Evolutionary conservation across 2,113 vertebrate genomes (phyloP).

Genomic region (Xenopus tropicalis): UCB_Xtro_10.0 CM004447.2:94064001-94064500

Average conservation of each 20-base stretch:
- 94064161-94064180: neutral
- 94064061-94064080: slow-evolving; percentile 3
- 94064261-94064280: slow-evolving; percentile 7
- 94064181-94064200: neutral
- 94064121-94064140: neutral
- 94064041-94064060: neutral
- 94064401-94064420: slow-evolving; percentile 19
- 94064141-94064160: neutral
- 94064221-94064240: too few species aligned
- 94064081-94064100: neutral
- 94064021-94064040: neutral
- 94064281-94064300: slow-evolving; percentile 1
- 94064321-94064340: slow-evolving; percentile 6
- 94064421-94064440: slow-evolving; percentile 9
- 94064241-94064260: neutral
- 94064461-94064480: neutral
- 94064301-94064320: slow-evolving; percentile 11
- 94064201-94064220: too few species aligned
- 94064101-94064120: neutral
- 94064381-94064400: slow-evolving; percentile 17
- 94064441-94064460: slow-evolving; percentile 2
- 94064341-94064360: slow-evolving; percentile 5
- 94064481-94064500: too few species aligned
- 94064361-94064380: slow-evolving; percentile 15
- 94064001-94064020: neutral